Percentiles rank a stretch among this genome's conserved stretches.
phyloP scores from a whole-genome alignment of 64 coral and sea anemone species.

The Platygyra sinensis region DNA sequence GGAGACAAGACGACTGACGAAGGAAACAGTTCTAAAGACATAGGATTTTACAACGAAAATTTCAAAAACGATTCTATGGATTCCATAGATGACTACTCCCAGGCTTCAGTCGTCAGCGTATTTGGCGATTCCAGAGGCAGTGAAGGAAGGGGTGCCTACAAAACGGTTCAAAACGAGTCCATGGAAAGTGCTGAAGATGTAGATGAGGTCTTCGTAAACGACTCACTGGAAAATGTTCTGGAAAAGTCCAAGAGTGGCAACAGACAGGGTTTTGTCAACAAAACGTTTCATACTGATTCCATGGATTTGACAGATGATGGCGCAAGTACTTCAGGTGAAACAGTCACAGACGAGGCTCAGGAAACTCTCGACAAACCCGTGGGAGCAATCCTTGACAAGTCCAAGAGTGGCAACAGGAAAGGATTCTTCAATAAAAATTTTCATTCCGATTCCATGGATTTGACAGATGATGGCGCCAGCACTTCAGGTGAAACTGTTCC shows the following conservation, averaged over 20 bases:
- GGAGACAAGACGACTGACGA: not conserved
- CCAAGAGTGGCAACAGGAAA: not conserved
- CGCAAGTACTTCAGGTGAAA: not conserved
- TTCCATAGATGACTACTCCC: not conserved
- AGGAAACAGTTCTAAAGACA: not conserved
- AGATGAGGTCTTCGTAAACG: not conserved
- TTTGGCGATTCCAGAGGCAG: not conserved
- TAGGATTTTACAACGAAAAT: not conserved
- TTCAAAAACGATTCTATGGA: slow-evolving; percentile 19
- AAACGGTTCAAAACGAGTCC: not conserved
- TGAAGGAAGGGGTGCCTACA: not conserved
- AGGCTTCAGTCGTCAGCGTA: not conserved
- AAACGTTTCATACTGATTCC: slow-evolving; percentile 6
- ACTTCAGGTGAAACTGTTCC: not conserved
- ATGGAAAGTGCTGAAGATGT: not conserved
- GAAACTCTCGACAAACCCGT: not conserved
- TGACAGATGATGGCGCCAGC: not conserved
- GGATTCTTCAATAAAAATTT: slow-evolving; percentile 29
- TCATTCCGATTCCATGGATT: slow-evolving; percentile 18
- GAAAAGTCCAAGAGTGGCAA: slow-evolving; percentile 1
- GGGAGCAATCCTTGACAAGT: not conserved
- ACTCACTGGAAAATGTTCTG: not conserved
- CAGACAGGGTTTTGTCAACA: slow-evolving; percentile 10
- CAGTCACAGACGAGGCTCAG: not conserved
- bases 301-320: slow-evolving; percentile 8